These are phyloP conservation scores for Drosophila gunungcola DNA, from an alignment of 1,140 invertebrate species.

Conservation along the genomic window DNA sequence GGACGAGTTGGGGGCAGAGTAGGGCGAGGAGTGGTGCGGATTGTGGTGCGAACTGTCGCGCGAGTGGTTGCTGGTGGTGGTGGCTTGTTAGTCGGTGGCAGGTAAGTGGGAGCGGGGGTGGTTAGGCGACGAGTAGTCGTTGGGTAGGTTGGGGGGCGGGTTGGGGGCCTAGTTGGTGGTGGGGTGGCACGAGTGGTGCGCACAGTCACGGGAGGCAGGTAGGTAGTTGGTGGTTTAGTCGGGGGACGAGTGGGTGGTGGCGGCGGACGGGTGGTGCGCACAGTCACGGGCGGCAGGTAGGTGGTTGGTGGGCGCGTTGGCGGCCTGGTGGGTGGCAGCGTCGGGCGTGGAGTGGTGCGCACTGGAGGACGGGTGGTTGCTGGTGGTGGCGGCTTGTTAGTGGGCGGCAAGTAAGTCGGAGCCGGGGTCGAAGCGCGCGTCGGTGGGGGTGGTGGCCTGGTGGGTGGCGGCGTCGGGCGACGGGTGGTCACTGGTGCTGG, in stretches of 20 bases:
- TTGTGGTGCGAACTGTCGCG: constrained; percentile 38
- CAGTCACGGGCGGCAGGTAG: constrained; percentile 26
- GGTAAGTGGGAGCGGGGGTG: constrained; percentile 41
- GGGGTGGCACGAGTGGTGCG: constrained; percentile 24
- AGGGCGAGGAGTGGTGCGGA: constrained; percentile 28
- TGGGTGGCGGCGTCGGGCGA: constrained; percentile 33
- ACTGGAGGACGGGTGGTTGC: constrained; percentile 27
- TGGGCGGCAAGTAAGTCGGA: constrained; percentile 52
- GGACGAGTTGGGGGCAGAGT: constrained; percentile 42
- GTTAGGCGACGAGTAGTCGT: constrained; percentile 27
- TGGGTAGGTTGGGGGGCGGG: constrained; percentile 26
- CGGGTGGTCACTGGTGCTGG: constrained; percentile 30
- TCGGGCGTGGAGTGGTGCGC: constrained; percentile 34
- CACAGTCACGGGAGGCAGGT: constrained; percentile 25
- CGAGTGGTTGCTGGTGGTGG: constrained; percentile 20
- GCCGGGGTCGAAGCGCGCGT: constrained; percentile 28
- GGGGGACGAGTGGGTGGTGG: constrained; percentile 21
- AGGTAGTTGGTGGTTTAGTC: constrained; percentile 33
- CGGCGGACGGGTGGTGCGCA: constrained; percentile 22
- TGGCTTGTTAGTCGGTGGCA: constrained; percentile 42
- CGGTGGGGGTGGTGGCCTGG: constrained; percentile 29
- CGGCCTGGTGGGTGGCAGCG: constrained; percentile 31
- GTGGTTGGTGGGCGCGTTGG: constrained; percentile 50
- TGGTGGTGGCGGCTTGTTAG: constrained; percentile 46
- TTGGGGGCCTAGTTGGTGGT: constrained; percentile 35